Evolutionary conservation across 2,797 vertebrate genomes (phyloP).

Genomic region (Helarctos malayanus): DNA sequence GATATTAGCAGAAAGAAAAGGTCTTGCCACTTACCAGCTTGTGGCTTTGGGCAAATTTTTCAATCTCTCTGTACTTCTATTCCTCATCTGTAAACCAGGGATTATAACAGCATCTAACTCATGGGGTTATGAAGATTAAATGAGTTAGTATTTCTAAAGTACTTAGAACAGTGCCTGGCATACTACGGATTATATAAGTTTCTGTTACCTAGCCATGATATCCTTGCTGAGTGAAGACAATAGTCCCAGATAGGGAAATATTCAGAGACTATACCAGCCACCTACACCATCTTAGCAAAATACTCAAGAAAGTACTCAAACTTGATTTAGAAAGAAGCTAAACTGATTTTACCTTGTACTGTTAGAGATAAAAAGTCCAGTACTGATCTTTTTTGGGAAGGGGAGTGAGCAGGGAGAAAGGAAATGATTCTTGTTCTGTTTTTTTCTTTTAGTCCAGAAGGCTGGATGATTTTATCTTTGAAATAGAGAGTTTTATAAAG

Average conservation of each 20-base stretch:
- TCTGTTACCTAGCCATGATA: neutral
- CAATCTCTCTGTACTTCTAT: neutral
- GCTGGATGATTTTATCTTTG: conserved; percentile 37
- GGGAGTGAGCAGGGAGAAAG: neutral
- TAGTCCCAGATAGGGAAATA: neutral
- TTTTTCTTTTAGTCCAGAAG: neutral
- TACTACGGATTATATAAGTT: neutral
- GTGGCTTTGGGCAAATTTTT: conserved; percentile 5
- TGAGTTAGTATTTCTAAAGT: conserved; percentile 8
- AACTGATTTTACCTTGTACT: neutral
- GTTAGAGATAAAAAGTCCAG: neutral
- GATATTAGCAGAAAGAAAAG: conserved; percentile 30
- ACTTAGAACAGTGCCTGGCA: neutral
- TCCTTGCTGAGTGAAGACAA: conserved; percentile 17
- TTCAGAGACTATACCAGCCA: neutral
- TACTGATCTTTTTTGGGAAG: neutral
- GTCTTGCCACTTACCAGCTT: neutral
- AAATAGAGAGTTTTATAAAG: conserved; percentile 28
- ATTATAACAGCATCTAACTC: neutral
- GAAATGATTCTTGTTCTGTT: neutral
- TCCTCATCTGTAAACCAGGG: conserved; percentile 23
- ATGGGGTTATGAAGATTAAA: neutral
- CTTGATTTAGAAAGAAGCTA: neutral
- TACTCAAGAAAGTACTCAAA: neutral
- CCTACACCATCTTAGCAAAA: neutral